These are phyloP conservation scores for Ichneumon xanthorius DNA, from an alignment of 2,888 invertebrate species.

Conservation along the genomic window DNA sequence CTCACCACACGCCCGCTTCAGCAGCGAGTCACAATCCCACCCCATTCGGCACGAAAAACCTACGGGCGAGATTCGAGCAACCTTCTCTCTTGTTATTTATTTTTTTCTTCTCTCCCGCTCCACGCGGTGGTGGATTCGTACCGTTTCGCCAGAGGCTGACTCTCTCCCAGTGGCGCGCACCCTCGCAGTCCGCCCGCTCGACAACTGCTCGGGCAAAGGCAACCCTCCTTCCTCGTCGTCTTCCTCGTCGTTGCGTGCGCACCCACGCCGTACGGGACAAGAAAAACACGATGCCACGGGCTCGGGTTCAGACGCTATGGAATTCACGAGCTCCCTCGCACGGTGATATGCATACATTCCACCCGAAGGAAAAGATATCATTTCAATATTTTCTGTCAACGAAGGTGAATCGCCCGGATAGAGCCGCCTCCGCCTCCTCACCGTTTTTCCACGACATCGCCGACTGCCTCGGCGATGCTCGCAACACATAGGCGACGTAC, in stretches of 20 bases:
- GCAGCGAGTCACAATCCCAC: conserved; percentile 5
- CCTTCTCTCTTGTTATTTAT: background rate
- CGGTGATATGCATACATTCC: conserved; percentile 40
- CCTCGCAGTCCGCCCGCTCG: conserved; percentile 17
- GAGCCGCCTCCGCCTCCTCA: conserved; percentile 21
- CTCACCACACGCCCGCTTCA: conserved; percentile 1
- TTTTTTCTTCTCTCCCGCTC: background rate
- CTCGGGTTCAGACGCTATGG: conserved; percentile 17
- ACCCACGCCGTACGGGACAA: conserved; percentile 5
- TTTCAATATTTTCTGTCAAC: conserved; percentile 59
- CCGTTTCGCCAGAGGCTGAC: conserved; percentile 20
- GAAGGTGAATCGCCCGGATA: conserved; percentile 37
- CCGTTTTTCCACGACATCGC: conserved; percentile 23
- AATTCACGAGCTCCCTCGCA: conserved; percentile 57
- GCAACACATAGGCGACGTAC: background rate
- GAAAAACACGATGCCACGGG: conserved; percentile 47
- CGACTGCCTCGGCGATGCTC: conserved; percentile 11
- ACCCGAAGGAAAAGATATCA: conserved; percentile 52
- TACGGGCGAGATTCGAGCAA: background rate
- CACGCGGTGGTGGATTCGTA: background rate
- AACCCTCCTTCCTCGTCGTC: background rate
- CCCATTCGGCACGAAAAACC: conserved; percentile 27
- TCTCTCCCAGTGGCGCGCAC: conserved; percentile 3
- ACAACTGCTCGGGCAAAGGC: conserved; percentile 21
- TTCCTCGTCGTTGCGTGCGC: conserved; percentile 18